Evolutionary conservation across 2,888 invertebrate species (phyloP).

Genomic region (Petrophora chlorosata): DNA sequence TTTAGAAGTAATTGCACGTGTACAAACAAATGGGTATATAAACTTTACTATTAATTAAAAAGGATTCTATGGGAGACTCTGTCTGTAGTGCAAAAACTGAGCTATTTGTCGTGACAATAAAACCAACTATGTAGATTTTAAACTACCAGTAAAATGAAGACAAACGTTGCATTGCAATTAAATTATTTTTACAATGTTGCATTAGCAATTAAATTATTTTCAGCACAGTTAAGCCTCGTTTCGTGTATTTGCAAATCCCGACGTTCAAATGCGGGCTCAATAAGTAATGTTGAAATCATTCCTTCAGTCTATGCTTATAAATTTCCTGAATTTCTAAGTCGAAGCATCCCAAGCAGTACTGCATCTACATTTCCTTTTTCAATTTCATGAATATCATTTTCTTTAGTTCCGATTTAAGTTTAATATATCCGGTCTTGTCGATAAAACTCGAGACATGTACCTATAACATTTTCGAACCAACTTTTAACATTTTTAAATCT

Average conservation of each 20-base stretch:
- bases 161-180: slow-evolving; percentile 4
- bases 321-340: no score
- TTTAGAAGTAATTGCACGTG: background rate
- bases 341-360: no score
- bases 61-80: slow-evolving; percentile 12
- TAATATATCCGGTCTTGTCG: background rate
- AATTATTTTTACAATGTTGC: slow-evolving; percentile 17
- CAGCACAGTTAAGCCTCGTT: slow-evolving; percentile 13
- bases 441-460: no score
- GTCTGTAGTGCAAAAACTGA: slow-evolving; percentile 27
- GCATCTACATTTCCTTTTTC: no score
- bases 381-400: no score
- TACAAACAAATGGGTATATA: background rate
- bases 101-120: slow-evolving; percentile 35
- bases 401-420: no score
- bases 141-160: background rate
- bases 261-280: no score
- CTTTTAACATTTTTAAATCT: slow-evolving; percentile 26
- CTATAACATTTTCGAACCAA: background rate
- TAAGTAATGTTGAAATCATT: no score
- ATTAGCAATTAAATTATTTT: slow-evolving; percentile 16
- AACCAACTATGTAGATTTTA: background rate
- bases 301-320: no score
- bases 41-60: slow-evolving; percentile 27
- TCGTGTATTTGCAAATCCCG: slow-evolving; percentile 1